Evolutionary conservation across 2,797 vertebrate genomes (phyloP).

Genomic region (Cichlasoma orientale): DNA sequence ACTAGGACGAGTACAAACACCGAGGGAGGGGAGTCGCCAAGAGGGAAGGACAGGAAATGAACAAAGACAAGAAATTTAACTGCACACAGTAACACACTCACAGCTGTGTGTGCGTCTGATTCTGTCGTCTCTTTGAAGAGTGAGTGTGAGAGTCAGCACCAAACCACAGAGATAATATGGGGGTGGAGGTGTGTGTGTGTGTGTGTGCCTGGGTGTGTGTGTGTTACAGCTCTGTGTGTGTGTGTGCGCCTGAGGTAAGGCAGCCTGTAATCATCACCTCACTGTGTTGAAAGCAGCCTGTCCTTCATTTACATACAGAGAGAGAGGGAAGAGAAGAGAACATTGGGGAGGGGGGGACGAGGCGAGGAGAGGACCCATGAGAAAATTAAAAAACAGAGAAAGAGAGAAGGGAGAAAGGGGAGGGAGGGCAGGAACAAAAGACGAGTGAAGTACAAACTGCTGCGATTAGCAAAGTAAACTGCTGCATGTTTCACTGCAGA

Average conservation of each 20-base stretch:
- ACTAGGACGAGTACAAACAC: conserved; percentile 46
- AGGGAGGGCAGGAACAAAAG: conserved; percentile 35
- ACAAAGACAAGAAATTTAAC: conserved; percentile 49
- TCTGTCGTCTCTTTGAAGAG: conserved; percentile 53
- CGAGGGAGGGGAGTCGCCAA: conserved; percentile 27
- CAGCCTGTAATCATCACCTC: conserved; percentile 71
- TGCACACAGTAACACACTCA: conserved; percentile 20
- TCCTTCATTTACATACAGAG: conserved; percentile 63
- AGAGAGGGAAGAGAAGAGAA: neutral
- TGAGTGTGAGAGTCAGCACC: conserved; percentile 52
- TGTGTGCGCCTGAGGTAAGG: conserved; percentile 56
- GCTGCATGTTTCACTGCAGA: conserved; percentile 27
- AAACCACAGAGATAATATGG: conserved; percentile 50
- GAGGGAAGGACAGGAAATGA: conserved; percentile 38
- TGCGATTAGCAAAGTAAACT: conserved; percentile 51
- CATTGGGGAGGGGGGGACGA: neutral
- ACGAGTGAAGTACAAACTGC: conserved; percentile 38
- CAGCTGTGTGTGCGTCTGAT: conserved; percentile 18
- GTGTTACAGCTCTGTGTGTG: conserved; percentile 23
- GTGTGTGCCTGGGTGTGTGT: conserved; percentile 17
- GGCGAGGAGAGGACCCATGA: conserved; percentile 16
- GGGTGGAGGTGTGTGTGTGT: conserved; percentile 30
- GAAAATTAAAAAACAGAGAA: conserved; percentile 30
- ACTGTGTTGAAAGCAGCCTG: conserved; percentile 57
- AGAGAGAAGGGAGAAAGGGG: neutral